Conservation (phyloP, 2,888 invertebrate species). For the Oligia strigilis region DNA sequence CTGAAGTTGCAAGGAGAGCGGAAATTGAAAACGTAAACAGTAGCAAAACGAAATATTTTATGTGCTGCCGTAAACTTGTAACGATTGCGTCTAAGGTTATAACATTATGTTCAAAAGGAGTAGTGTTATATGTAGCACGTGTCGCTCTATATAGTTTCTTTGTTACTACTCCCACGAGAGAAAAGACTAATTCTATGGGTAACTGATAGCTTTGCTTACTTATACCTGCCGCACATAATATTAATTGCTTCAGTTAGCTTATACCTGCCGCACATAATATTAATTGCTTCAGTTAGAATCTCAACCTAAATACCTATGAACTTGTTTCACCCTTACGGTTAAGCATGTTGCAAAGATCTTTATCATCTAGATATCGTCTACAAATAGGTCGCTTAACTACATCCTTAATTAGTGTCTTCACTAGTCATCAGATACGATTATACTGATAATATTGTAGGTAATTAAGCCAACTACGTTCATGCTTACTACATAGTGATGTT, state of each 20-base stretch:
- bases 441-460: not conserved
- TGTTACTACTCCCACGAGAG: slow-evolving; percentile 24
- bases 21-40: slow-evolving; percentile 77
- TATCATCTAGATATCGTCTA: not conserved
- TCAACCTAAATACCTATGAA: not conserved
- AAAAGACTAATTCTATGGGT: slow-evolving; percentile 19
- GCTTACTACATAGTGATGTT: not conserved
- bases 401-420: not conserved
- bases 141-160: slow-evolving; percentile 19
- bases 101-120: slow-evolving; percentile 47
- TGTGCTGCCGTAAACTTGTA: slow-evolving; percentile 60
- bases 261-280: not conserved
- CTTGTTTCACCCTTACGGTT: slow-evolving; percentile 3
- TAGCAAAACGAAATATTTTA: slow-evolving; percentile 62
- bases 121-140: slow-evolving; percentile 19
- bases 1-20: slow-evolving; percentile 64
- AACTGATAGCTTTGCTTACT: not conserved
- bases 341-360: slow-evolving; percentile 6
- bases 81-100: slow-evolving; percentile 55
- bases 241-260: not conserved
- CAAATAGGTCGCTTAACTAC: not conserved
- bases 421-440: not conserved
- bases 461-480: not conserved
- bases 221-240: not conserved
- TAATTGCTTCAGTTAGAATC: not conserved